Evolutionary conservation across 2,113 vertebrate genomes (phyloP).

Genomic region (Platysternon megacephalum): DNA sequence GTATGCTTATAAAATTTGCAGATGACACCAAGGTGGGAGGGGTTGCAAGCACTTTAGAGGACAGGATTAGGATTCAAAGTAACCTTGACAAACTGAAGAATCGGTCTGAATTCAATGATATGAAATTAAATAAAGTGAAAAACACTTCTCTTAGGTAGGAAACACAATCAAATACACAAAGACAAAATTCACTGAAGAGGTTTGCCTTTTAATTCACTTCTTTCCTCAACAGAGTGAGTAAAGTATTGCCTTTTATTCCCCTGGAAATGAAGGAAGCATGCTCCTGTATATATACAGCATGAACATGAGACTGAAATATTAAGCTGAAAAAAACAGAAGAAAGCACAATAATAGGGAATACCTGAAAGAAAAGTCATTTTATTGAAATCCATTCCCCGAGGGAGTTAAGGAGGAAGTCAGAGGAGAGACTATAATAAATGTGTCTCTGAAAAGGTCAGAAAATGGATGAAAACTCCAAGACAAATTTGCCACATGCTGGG

Average conservation of each 20-base stretch:
- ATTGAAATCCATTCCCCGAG: neutral
- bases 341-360: neutral
- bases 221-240: neutral
- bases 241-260: neutral
- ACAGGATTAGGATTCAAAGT: too few relatives aligned
- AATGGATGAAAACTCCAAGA: neutral
- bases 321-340: neutral
- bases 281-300: neutral
- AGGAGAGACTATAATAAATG: neutral
- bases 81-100: too few relatives aligned
- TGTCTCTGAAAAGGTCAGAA: neutral
- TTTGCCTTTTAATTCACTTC: neutral
- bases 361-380: neutral
- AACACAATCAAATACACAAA: too few relatives aligned
- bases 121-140: neutral
- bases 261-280: neutral
- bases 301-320: neutral
- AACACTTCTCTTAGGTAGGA: neutral
- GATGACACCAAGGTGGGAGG: too few relatives aligned
- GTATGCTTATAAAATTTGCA: too few relatives aligned
- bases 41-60: too few relatives aligned
- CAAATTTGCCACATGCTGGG: neutral
- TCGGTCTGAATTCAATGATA: too few relatives aligned
- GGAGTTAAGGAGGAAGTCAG: neutral
- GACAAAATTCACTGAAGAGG: neutral